These are phyloP conservation scores for Hycleus cichorii DNA, from an alignment of 1,140 invertebrate genomes.

Conservation along the genomic window DNA sequence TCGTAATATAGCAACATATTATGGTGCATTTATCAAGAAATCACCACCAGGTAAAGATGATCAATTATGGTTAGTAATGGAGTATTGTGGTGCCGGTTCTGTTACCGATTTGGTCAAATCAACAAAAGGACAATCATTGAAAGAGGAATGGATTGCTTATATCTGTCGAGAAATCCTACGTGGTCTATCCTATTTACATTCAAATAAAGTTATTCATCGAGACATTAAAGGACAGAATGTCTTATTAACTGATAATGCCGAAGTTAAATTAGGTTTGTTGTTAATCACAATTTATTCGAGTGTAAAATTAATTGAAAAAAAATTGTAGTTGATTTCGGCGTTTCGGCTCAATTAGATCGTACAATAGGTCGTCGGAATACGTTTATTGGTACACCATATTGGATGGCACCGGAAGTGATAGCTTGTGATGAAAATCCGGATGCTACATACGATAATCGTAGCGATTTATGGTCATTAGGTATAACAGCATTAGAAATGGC, in stretches of 20 bases:
- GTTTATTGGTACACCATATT: conserved; percentile 99
- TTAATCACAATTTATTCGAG: background rate
- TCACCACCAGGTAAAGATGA: conserved; percentile 98
- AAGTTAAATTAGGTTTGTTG: conserved; percentile 86
- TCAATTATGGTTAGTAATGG: conserved; percentile 99
- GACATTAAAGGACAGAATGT: conserved; percentile 99
- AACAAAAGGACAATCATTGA: conserved; percentile 94
- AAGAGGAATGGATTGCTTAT: conserved; percentile 99
- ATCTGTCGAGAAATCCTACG: conserved; percentile 96
- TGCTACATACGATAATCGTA: conserved; percentile 98
- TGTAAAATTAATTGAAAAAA: background rate
- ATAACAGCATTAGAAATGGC: conserved; percentile 99
- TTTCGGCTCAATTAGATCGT: conserved; percentile 96
- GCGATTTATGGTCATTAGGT: conserved; percentile 96
- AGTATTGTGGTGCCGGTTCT: conserved; percentile 98
- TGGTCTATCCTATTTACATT: conserved; percentile 95
- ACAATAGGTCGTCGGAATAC: conserved; percentile 98
- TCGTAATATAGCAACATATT: conserved; percentile 99
- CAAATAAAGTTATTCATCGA: conserved; percentile 98
- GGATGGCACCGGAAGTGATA: conserved; percentile 98
- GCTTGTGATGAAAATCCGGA: conserved; percentile 99
- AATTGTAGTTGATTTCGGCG: conserved; percentile 92
- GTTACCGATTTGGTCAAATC: conserved; percentile 99
- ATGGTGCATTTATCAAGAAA: conserved; percentile 99
- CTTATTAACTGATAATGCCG: conserved; percentile 96